These are phyloP conservation scores for Hyla sarda DNA, from an alignment of 2,113 vertebrate genomes.

Conservation along the genomic window DNA sequence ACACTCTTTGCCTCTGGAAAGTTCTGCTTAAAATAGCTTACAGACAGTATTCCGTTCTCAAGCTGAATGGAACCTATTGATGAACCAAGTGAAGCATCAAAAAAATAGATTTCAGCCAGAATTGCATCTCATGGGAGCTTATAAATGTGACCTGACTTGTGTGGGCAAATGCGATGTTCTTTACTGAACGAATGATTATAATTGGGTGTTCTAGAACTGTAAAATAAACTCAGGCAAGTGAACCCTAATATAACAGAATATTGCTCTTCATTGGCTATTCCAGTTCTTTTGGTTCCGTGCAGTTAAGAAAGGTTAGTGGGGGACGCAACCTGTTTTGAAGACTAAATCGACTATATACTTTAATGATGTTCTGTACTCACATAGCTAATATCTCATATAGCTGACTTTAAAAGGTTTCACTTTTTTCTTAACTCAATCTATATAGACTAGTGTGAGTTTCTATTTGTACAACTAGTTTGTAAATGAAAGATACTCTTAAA, in stretches of 20 bases:
- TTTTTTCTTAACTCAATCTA: too few relatives aligned
- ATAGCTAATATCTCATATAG: background rate
- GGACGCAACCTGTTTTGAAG: slow-evolving; percentile 62
- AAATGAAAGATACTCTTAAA: background rate
- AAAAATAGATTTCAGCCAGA: slow-evolving; percentile 65
- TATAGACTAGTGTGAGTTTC: too few relatives aligned
- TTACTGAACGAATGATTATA: slow-evolving; percentile 56
- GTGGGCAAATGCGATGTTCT: slow-evolving; percentile 62
- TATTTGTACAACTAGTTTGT: background rate
- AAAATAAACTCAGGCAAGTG: slow-evolving; percentile 57
- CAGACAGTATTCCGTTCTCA: slow-evolving; percentile 69
- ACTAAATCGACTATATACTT: slow-evolving; percentile 59
- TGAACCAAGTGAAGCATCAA: slow-evolving; percentile 68
- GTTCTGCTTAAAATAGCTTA: slow-evolving; percentile 33
- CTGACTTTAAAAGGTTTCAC: background rate
- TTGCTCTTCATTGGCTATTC: slow-evolving; percentile 43
- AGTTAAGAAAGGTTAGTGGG: slow-evolving; percentile 56
- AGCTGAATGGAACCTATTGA: slow-evolving; percentile 70
- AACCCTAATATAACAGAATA: slow-evolving; percentile 29
- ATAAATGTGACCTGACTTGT: slow-evolving; percentile 57
- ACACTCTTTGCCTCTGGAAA: background rate
- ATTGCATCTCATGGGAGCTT: slow-evolving; percentile 64
- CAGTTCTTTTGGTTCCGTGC: slow-evolving; percentile 54
- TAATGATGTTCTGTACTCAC: slow-evolving; percentile 58
- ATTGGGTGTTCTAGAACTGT: slow-evolving; percentile 33